Evolutionary conservation across 2,113 vertebrate genomes (phyloP).

Genomic region (Anoura caudifer): DNA sequence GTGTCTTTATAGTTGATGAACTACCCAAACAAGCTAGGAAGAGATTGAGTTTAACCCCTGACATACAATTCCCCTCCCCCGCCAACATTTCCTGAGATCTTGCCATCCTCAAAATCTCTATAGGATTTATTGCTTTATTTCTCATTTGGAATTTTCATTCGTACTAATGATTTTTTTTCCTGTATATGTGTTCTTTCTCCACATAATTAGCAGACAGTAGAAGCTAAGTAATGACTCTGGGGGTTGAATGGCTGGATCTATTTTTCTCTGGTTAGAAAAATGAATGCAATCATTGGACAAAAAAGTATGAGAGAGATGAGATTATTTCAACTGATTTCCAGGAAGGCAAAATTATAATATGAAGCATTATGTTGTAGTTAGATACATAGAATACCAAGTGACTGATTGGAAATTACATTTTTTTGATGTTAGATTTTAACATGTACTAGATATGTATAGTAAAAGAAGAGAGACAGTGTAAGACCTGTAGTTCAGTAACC

Average conservation of each 20-base stretch:
- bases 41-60: not conserved
- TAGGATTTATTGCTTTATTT: not conserved
- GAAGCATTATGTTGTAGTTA: not conserved
- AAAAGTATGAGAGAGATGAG: not conserved
- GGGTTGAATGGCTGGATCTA: not conserved
- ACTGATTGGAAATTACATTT: conserved; percentile 37
- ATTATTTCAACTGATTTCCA: not conserved
- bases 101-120: not conserved
- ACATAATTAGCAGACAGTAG: not conserved
- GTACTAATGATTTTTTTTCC: not conserved
- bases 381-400: conserved; percentile 18
- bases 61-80: not conserved
- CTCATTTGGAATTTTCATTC: not conserved
- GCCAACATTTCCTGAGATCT: not conserved
- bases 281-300: not conserved
- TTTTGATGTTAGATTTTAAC: not conserved
- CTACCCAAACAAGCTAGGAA: not conserved
- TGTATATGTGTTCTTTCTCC: not conserved
- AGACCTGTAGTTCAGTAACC: not conserved
- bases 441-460: not conserved
- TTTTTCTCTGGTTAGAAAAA: conserved; percentile 14
- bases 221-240: not conserved
- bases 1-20: conserved; percentile 9
- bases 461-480: conserved; percentile 18
- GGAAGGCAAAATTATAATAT: not conserved